Conservation (phyloP, 2,113 vertebrate species). For the Gorilla gorilla region DNA sequence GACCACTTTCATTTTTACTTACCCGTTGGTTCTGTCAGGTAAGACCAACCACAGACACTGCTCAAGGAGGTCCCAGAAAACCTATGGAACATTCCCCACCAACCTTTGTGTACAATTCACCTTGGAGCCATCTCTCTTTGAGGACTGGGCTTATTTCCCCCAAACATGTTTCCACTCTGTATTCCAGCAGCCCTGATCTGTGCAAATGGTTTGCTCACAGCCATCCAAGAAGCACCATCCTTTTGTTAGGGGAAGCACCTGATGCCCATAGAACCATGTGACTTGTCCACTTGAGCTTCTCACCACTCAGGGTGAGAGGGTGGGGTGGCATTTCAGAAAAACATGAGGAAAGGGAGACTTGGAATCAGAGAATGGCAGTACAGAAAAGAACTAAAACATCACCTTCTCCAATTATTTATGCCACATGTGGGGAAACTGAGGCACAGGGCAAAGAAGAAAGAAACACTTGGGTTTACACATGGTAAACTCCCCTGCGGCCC, state of each 20-base stretch:
- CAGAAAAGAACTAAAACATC: not conserved
- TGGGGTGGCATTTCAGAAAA: not conserved
- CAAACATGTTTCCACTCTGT: fast-evolving
- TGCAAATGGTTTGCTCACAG: not conserved
- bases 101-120: fast-evolving
- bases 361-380: not conserved
- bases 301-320: not conserved
- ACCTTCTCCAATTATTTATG: not conserved
- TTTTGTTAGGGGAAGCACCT: not conserved
- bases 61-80: not conserved
- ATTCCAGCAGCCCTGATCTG: not conserved
- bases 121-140: not conserved
- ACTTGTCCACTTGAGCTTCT: not conserved
- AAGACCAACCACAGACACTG: not conserved
- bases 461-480: fast-evolving
- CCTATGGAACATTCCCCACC: fast-evolving
- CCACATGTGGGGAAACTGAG: not conserved
- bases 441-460: fast-evolving
- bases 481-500: fast-evolving
- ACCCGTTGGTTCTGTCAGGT: no score
- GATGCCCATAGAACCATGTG: not conserved
- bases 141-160: not conserved
- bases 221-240: not conserved
- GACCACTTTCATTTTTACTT: no score
- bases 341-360: not conserved